A percentile compares a stretch with the other conserved stretches of the same genome.
Evolutionary conservation across 2,113 vertebrate species (phyloP).

Genomic region (Hydrolagus affinis): DNA sequence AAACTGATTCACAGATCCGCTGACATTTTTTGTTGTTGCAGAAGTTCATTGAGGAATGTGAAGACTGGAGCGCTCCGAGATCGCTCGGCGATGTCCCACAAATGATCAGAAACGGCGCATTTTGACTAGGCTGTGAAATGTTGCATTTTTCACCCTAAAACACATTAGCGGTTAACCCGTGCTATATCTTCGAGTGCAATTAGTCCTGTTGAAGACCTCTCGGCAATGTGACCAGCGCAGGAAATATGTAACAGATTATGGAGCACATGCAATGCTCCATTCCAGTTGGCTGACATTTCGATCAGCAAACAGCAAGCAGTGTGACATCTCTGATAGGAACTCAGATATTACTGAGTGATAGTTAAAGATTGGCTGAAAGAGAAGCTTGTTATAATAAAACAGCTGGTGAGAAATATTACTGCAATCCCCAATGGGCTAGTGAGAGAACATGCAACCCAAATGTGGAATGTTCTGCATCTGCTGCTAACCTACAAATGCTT

Average conservation of each 20-base stretch:
- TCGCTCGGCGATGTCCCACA: no score
- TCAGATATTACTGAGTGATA: neutral
- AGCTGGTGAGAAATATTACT: conserved; percentile 28
- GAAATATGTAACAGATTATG: neutral
- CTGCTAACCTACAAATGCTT: conserved; percentile 18
- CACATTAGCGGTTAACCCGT: no score
- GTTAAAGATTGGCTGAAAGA: neutral
- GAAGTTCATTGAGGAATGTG: no score
- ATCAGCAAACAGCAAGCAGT: neutral
- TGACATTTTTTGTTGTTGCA: no score
- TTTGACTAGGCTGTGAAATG: no score
- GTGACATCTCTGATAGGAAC: neutral
- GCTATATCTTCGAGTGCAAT: neutral
- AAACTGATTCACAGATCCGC: no score
- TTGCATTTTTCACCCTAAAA: no score
- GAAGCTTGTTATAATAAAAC: conserved; percentile 4
- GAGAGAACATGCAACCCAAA: conserved; percentile 25
- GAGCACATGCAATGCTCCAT: neutral
- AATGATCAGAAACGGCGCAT: no score
- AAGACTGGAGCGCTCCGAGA: no score
- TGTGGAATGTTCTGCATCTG: conserved; percentile 32
- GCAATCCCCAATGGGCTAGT: neutral
- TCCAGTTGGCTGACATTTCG: conserved; percentile 12
- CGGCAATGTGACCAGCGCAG: neutral
- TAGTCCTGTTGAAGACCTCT: no score